These are phyloP conservation scores for Bombyx mandarina DNA, from an alignment of 1,140 invertebrate genomes.

Conservation along the genomic window DNA sequence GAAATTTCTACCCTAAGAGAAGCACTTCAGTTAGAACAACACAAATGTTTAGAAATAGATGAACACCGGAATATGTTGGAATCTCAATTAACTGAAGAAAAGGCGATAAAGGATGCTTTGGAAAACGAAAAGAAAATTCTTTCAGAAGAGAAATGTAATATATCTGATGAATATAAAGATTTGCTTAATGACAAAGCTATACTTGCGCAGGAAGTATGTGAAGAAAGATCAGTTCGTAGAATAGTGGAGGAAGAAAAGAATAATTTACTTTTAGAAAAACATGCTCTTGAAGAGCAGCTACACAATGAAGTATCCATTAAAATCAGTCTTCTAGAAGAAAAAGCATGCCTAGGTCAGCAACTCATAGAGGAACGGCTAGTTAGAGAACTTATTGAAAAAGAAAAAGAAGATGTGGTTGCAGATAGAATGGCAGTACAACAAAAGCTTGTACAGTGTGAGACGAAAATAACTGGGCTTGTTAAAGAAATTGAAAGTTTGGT, in stretches of 20 bases:
- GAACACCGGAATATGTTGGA: too few relatives aligned
- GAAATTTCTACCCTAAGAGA: too few relatives aligned
- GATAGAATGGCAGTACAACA: slow-evolving; percentile 4
- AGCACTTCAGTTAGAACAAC: too few relatives aligned
- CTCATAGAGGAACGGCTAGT: slow-evolving; percentile 21
- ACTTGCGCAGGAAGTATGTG: slow-evolving; percentile 22
- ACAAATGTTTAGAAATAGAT: too few relatives aligned
- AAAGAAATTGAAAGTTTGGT: background rate
- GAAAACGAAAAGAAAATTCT: slow-evolving; percentile 23
- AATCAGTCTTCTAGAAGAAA: slow-evolving; percentile 19
- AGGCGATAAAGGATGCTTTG: slow-evolving; percentile 11
- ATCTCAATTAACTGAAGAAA: slow-evolving; percentile 1
- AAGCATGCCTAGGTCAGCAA: slow-evolving; percentile 28
- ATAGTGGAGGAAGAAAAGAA: slow-evolving; percentile 22
- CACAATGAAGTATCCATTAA: slow-evolving; percentile 8
- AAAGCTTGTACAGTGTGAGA: background rate
- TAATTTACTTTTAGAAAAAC: slow-evolving; percentile 13
- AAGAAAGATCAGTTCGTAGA: slow-evolving; percentile 20
- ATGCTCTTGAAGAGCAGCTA: slow-evolving; percentile 16
- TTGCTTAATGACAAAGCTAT: slow-evolving; percentile 26
- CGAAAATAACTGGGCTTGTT: background rate
- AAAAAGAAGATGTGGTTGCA: slow-evolving; percentile 8
- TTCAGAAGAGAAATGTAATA: slow-evolving; percentile 13
- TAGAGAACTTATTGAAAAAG: slow-evolving; percentile 9
- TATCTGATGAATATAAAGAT: slow-evolving; percentile 18